These are phyloP conservation scores for Centruroides sculpturatus DNA, from an alignment of 1,140 invertebrate genomes.

Conservation along the genomic window DNA sequence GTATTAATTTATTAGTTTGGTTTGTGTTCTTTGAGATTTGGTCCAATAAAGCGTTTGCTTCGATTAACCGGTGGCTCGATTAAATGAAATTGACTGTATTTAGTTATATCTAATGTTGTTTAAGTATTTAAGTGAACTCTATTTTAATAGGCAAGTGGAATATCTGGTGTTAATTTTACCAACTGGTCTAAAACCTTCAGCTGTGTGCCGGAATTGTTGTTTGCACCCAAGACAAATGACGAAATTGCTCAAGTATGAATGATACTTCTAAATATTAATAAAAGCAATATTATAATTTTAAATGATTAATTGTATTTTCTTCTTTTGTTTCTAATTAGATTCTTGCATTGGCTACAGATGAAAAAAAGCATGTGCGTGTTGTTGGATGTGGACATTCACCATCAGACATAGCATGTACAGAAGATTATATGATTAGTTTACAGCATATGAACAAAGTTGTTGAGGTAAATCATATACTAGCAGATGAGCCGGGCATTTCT, in stretches of 20 bases:
- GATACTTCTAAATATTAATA: background rate
- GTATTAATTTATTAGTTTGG: too few species aligned
- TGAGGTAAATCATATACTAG: constrained; percentile 18
- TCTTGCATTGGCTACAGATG: constrained; percentile 21
- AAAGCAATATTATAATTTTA: background rate
- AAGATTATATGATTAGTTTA: constrained; percentile 27
- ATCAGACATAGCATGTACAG: constrained; percentile 26
- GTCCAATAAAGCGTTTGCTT: too few species aligned
- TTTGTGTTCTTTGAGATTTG: too few species aligned
- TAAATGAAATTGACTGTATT: too few species aligned
- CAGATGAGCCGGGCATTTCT: too few species aligned
- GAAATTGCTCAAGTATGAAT: constrained; percentile 21
- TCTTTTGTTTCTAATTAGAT: constrained; percentile 19
- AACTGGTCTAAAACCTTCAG: constrained; percentile 29
- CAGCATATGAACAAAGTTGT: constrained; percentile 24
- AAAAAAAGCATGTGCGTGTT: constrained; percentile 26
- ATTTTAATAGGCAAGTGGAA: constrained; percentile 4
- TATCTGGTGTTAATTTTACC: constrained; percentile 17
- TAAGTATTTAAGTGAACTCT: too few species aligned
- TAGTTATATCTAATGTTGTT: too few species aligned
- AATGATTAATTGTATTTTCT: background rate
- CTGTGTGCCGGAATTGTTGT: constrained; percentile 26
- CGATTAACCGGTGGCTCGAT: too few species aligned
- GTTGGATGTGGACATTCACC: constrained; percentile 29
- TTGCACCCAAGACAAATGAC: constrained; percentile 25